Percentiles rank a stretch among this genome's conserved stretches.
Conservation (phyloP, 2,113 vertebrate species). For the Notiomystis cincta region DNA sequence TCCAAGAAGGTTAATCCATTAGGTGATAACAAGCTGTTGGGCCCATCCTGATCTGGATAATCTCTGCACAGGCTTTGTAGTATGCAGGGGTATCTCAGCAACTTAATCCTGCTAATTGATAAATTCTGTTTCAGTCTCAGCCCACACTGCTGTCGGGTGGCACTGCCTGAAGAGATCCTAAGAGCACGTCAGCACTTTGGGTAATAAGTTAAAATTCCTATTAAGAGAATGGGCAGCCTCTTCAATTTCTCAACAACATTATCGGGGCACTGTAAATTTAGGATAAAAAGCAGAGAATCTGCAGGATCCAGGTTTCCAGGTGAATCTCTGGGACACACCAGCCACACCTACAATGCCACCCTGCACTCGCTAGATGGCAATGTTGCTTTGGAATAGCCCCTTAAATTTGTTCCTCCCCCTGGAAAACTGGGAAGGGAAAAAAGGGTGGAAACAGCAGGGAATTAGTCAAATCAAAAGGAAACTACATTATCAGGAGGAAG, state of each 20-base stretch:
- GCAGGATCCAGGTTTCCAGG: background rate
- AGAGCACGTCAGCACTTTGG: fast-evolving
- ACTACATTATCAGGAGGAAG: background rate
- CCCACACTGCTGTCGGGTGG: background rate
- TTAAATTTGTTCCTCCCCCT: background rate
- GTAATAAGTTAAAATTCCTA: background rate
- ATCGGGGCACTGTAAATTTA: background rate
- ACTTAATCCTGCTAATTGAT: constrained; percentile 45
- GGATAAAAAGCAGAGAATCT: background rate
- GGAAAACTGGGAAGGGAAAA: background rate
- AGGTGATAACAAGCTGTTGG: background rate
- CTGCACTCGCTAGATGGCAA: constrained; percentile 30
- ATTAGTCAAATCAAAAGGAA: background rate
- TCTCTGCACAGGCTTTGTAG: background rate
- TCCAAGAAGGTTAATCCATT: constrained; percentile 13
- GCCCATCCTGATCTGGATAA: constrained; percentile 21
- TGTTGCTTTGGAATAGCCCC: background rate
- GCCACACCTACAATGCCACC: background rate
- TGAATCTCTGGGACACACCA: background rate
- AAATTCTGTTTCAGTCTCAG: background rate
- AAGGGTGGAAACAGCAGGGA: background rate
- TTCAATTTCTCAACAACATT: background rate
- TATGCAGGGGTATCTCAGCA: background rate
- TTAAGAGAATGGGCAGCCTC: background rate
- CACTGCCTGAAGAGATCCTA: background rate